Conservation (phyloP, 2,797 vertebrate genomes). For the Falco naumanni region DNA sequence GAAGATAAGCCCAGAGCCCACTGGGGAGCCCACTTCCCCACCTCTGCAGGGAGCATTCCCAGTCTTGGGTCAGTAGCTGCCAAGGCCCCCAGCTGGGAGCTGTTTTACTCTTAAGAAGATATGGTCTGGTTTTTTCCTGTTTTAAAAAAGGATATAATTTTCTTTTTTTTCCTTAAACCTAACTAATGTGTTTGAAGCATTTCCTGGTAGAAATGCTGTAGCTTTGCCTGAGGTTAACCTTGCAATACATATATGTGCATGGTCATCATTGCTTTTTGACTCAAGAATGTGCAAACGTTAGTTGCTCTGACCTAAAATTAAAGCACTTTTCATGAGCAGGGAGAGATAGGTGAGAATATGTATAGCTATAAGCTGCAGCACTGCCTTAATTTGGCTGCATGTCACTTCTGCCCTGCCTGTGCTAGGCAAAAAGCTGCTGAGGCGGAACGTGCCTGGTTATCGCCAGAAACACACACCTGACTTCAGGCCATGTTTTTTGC, state of each 20-base stretch:
- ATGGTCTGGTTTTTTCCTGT: not conserved
- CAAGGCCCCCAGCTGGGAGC: not conserved
- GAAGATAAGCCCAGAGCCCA: rapidly evolving
- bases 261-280: not conserved
- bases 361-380: not conserved
- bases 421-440: not conserved
- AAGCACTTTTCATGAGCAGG: not conserved
- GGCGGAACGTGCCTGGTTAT: not conserved
- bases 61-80: not conserved
- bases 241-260: not conserved
- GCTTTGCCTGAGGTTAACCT: not conserved
- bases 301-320: not conserved
- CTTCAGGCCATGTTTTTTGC: not conserved
- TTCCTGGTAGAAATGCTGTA: not conserved
- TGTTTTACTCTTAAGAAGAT: not conserved
- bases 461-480: not conserved
- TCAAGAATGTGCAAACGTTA: not conserved
- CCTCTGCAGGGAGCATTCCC: not conserved
- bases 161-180: not conserved
- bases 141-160: not conserved
- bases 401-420: not conserved
- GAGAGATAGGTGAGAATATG: not conserved
- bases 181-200: not conserved
- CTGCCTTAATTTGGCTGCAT: not conserved
- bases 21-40: not conserved